Conservation (phyloP, 2,888 invertebrate species). For the Smittia aterrima region DNA sequence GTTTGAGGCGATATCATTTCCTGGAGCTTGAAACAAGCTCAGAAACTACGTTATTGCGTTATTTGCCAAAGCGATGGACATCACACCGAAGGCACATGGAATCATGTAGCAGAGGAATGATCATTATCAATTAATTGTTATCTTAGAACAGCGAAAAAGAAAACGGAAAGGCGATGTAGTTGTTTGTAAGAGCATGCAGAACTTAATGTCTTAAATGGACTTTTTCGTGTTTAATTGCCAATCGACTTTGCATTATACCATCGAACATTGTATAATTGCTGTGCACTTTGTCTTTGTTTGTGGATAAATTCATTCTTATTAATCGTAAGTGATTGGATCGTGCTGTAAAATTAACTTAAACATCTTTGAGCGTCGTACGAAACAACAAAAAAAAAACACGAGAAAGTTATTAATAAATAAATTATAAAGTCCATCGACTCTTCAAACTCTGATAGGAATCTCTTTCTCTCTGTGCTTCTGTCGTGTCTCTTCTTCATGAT, state of each 20-base stretch:
- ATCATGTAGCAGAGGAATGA: slow-evolving; percentile 7
- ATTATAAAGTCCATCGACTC: background rate
- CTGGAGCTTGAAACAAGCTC: background rate
- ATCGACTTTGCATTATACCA: background rate
- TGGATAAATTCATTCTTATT: background rate
- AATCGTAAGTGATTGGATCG: slow-evolving; percentile 26
- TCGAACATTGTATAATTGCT: no score
- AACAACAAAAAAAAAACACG: slow-evolving; percentile 17
- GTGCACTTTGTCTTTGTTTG: no score
- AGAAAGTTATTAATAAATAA: slow-evolving; percentile 3
- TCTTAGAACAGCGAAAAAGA: background rate
- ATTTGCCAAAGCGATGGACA: background rate
- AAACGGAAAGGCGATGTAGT: background rate
- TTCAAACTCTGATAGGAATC: background rate
- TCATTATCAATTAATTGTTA: slow-evolving; percentile 38
- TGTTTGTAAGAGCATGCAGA: slow-evolving; percentile 8
- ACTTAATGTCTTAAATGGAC: slow-evolving; percentile 16
- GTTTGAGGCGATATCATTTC: background rate
- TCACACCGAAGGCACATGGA: background rate
- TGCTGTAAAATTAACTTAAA: slow-evolving; percentile 32
- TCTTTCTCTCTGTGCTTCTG: background rate
- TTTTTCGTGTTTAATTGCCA: slow-evolving; percentile 27
- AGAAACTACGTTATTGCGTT: background rate
- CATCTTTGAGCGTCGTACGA: background rate
- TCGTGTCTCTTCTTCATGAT: background rate